Evolutionary conservation across 2,888 invertebrate genomes (phyloP).

Genomic region (Oegoconia quadripuncta): DNA sequence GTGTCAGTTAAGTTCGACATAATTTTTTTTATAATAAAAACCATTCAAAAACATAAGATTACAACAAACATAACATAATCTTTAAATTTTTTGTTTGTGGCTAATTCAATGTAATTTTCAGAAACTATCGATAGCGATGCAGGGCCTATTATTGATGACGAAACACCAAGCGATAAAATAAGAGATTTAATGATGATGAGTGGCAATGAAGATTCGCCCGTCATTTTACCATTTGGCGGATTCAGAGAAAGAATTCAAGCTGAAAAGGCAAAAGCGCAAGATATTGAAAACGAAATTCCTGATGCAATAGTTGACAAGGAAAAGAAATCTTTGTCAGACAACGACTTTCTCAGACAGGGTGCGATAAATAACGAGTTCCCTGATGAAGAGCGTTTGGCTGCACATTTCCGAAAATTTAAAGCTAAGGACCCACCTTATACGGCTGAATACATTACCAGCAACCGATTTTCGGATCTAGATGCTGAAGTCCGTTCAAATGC

Average conservation of each 20-base stretch:
- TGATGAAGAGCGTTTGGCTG: slow-evolving; percentile 74
- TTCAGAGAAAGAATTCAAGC: slow-evolving; percentile 65
- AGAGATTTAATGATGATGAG: slow-evolving; percentile 58
- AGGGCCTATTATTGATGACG: slow-evolving; percentile 27
- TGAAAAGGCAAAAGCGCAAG: slow-evolving; percentile 37
- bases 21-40: too few species aligned
- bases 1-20: too few species aligned
- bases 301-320: slow-evolving; percentile 47
- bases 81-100: neutral
- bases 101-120: neutral
- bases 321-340: slow-evolving; percentile 55
- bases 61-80: too few species aligned
- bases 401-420: slow-evolving; percentile 65
- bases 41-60: too few species aligned
- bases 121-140: slow-evolving; percentile 28
- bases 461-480: slow-evolving; percentile 60
- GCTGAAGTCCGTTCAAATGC: slow-evolving; percentile 67
- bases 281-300: slow-evolving; percentile 27
- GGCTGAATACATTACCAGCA: slow-evolving; percentile 63
- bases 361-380: slow-evolving; percentile 50
- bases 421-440: slow-evolving; percentile 56
- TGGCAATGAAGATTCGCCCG: slow-evolving; percentile 53
- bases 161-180: slow-evolving; percentile 61
- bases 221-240: slow-evolving; percentile 62
- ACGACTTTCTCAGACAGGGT: slow-evolving; percentile 30